Percentiles rank a stretch among this genome's conserved stretches.
phyloP scores from a whole-genome alignment of 2,888 invertebrate genomes.

The Timema podura region DNA sequence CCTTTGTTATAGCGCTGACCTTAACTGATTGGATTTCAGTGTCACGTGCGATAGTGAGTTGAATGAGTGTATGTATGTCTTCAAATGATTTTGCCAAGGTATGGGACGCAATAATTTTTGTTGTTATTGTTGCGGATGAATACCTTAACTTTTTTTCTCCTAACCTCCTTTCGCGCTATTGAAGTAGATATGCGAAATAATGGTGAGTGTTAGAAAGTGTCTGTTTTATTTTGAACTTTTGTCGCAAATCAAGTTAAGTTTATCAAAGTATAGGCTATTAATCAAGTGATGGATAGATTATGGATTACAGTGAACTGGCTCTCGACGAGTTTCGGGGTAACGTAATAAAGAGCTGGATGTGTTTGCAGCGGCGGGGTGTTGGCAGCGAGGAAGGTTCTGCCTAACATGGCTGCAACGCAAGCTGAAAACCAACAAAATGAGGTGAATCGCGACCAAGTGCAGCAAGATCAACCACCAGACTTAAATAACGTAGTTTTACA shows the following conservation, averaged over 20 bases:
- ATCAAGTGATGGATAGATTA: constrained; percentile 38
- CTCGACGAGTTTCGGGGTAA: constrained; percentile 40
- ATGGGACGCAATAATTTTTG: constrained; percentile 30
- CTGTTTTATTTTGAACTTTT: constrained; percentile 43
- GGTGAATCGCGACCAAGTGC: constrained; percentile 61
- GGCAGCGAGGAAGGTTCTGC: constrained; percentile 51
- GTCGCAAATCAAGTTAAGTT: constrained; percentile 31
- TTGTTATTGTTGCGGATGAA: constrained; percentile 53
- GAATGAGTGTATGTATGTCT: constrained; percentile 20
- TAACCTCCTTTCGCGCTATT: constrained; percentile 74
- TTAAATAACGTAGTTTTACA: constrained; percentile 63
- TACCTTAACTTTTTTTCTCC: constrained; percentile 61
- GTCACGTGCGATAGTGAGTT: constrained; percentile 29
- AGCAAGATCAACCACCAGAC: constrained; percentile 62
- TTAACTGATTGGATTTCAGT: constrained; percentile 27
- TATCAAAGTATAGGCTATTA: constrained; percentile 28
- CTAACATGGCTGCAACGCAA: constrained; percentile 81
- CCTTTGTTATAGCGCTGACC: constrained; percentile 31
- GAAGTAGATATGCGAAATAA: constrained; percentile 69
- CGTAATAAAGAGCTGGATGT: constrained; percentile 44
- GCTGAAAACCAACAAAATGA: constrained; percentile 78
- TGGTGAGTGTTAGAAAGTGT: constrained; percentile 54
- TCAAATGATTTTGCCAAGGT: background rate
- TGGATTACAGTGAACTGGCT: constrained; percentile 33
- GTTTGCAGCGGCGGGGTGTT: constrained; percentile 59